A percentile compares a stretch with the other conserved stretches of the same genome.
Conservation (phyloP, 2,113 vertebrate genomes). For the Trogon melanurus region DNA sequence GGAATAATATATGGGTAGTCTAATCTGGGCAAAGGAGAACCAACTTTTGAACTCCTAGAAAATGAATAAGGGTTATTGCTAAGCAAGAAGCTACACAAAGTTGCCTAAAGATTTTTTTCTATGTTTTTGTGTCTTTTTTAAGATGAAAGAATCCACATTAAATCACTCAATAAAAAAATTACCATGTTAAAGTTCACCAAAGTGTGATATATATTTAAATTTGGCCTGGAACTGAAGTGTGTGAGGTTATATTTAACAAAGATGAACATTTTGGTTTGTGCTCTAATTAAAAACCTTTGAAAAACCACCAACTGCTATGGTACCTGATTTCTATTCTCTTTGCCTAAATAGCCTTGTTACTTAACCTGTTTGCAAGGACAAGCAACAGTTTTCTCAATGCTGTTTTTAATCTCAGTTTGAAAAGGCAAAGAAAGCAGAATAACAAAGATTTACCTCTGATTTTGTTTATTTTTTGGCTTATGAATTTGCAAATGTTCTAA, state of each 20-base stretch:
- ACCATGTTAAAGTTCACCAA: neutral
- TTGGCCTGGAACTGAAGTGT: neutral
- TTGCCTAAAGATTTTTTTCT: neutral
- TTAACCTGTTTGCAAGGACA: neutral
- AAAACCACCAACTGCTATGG: neutral
- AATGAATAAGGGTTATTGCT: neutral
- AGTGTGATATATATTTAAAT: neutral
- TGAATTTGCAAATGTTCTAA: neutral
- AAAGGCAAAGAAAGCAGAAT: neutral
- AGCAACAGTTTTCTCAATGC: neutral
- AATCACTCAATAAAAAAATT: neutral
- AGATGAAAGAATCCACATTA: neutral
- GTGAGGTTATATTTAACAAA: slow-evolving; percentile 7
- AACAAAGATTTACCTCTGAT: neutral
- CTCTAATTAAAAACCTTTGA: neutral
- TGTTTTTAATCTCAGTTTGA: neutral
- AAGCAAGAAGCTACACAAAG: neutral
- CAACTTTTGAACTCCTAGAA: neutral
- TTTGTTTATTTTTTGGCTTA: neutral
- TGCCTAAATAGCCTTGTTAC: neutral
- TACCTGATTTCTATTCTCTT: neutral
- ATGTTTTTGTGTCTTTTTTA: neutral
- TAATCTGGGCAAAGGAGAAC: neutral
- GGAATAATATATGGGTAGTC: neutral
- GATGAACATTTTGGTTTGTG: neutral